Conservation (phyloP, 37 sponge, comb jelly and placozoan genomes). For the Axinella damicornis region DNA sequence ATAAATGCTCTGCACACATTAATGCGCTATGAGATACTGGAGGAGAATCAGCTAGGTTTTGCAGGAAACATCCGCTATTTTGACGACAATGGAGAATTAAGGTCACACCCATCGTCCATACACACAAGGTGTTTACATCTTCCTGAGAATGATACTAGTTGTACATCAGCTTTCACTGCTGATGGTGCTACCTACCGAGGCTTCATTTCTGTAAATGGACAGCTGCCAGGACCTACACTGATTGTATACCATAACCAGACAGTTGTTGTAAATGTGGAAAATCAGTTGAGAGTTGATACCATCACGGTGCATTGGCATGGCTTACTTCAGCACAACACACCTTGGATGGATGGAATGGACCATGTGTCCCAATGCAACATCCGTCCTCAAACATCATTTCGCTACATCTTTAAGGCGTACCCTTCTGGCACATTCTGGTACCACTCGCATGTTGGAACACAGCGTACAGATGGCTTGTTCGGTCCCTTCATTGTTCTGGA, state of each 20-base stretch:
- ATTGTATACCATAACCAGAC: slow-evolving; percentile 52
- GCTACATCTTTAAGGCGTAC: slow-evolving; percentile 60
- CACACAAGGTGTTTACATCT: no score
- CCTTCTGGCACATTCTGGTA: slow-evolving; percentile 76
- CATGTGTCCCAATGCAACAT: slow-evolving; percentile 61
- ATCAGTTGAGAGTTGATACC: slow-evolving; percentile 37
- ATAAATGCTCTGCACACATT: no score
- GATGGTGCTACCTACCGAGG: slow-evolving; percentile 30
- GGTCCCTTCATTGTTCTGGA: slow-evolving; percentile 61
- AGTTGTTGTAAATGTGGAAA: slow-evolving; percentile 46
- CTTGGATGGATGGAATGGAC: no score
- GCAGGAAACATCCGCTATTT: no score
- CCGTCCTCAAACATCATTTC: slow-evolving; percentile 23
- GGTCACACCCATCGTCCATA: no score
- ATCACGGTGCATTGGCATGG: slow-evolving; percentile 79
- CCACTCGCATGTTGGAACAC: slow-evolving; percentile 68
- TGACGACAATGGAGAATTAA: no score
- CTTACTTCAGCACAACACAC: slow-evolving; percentile 34
- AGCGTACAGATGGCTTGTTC: slow-evolving; percentile 67
- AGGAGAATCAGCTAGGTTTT: no score
- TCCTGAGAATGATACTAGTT: no score
- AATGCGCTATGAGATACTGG: no score
- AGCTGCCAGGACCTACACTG: slow-evolving; percentile 60
- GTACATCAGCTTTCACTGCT: background rate
- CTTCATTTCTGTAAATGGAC: slow-evolving; percentile 39